phyloP scores from a whole-genome alignment of 30 jellyfish, hydroid and myxozoan species.

The Sanderia malayensis region DNA sequence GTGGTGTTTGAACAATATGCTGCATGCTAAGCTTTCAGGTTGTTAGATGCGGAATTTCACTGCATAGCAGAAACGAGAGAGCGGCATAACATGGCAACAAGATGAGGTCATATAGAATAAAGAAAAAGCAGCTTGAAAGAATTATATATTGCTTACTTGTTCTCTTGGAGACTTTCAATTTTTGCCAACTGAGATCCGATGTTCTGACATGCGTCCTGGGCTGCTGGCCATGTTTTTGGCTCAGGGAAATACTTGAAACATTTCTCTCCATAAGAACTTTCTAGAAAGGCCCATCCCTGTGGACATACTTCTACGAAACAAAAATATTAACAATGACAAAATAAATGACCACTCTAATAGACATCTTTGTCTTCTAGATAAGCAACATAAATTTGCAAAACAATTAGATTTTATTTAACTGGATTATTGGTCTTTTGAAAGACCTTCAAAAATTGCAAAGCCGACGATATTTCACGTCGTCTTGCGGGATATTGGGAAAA shows the following conservation, averaged over 20 bases:
- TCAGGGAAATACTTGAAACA: constrained; percentile 65
- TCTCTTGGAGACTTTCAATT: constrained; percentile 43
- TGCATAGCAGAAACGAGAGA: no score
- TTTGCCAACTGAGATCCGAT: constrained; percentile 74
- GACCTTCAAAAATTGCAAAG: not conserved
- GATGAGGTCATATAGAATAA: not conserved
- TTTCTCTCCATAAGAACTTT: constrained; percentile 37
- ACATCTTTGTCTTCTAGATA: no score
- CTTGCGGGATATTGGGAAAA: no score
- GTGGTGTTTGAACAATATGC: no score
- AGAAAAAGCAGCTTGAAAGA: not conserved
- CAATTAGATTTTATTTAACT: no score
- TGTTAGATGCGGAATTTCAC: no score
- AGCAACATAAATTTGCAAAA: no score
- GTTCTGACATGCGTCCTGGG: constrained; percentile 72
- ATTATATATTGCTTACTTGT: constrained; percentile 36
- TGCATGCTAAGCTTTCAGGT: no score
- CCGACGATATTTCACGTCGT: constrained; percentile 1
- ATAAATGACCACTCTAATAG: no score
- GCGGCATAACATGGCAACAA: no score
- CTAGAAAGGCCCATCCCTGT: constrained; percentile 60
- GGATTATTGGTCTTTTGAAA: no score
- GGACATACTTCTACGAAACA: constrained; percentile 66
- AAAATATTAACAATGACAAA: no score
- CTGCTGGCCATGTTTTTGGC: constrained; percentile 73